Percentiles rank a stretch among this genome's conserved stretches.
These are phyloP conservation scores for Drosophila takahashii DNA, from an alignment of 1,140 invertebrate species.

Conservation along the genomic window DNA sequence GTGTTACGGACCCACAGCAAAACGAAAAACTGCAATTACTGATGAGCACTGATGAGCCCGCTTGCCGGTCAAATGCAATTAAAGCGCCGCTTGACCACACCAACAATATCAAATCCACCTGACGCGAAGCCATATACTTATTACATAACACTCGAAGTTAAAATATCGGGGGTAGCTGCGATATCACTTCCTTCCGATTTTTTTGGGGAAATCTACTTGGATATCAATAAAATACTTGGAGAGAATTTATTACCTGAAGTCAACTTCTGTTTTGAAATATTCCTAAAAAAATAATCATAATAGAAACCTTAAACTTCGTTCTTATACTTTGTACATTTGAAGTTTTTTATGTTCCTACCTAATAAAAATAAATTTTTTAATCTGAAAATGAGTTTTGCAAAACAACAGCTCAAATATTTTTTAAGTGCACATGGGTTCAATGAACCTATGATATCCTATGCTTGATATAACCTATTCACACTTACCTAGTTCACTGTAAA, in stretches of 20 bases:
- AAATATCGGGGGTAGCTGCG: not conserved
- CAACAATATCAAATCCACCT: conserved; percentile 24
- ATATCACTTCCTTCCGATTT: not conserved
- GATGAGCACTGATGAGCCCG: conserved; percentile 47
- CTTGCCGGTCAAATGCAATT: conserved; percentile 69
- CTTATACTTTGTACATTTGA: not conserved
- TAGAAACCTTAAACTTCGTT: not conserved
- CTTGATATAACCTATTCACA: no score
- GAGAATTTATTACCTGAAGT: not conserved
- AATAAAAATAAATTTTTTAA: no score
- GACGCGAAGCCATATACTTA: conserved; percentile 21
- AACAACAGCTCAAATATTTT: not conserved
- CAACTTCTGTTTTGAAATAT: not conserved
- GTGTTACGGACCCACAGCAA: conserved; percentile 48
- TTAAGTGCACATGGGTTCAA: not conserved
- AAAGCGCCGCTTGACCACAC: conserved; percentile 54
- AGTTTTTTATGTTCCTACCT: no score
- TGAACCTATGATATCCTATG: not conserved
- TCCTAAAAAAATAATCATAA: not conserved
- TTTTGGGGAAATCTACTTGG: not conserved
- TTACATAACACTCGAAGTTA: conserved; percentile 12
- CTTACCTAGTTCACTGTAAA: conserved; percentile 84
- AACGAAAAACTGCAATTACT: conserved; percentile 59
- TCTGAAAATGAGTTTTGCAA: not conserved
- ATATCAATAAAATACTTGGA: not conserved